Evolutionary conservation across 2,797 vertebrate genomes (phyloP), one percentile per base, ranked within the genome.

Genomic region (Zenarchopterus dispar): DNA sequence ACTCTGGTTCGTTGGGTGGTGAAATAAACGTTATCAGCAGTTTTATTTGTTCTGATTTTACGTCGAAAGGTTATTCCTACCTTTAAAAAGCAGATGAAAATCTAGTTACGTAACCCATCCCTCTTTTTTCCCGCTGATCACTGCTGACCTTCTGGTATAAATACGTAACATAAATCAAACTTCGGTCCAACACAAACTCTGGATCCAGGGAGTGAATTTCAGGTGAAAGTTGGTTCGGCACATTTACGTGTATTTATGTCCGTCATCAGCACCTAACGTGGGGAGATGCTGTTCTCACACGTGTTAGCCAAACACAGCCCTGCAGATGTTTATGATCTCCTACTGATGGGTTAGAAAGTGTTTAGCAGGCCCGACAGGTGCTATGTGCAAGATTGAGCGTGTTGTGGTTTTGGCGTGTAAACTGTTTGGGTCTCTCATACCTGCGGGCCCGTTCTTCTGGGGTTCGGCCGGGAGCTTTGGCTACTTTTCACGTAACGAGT

Each of bases 341-440:
- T 74, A 75, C 80, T 81, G 86, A 91, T 80, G 88, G 83, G 77
- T 81, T 73, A 53, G 71, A 80, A 79, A 78, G 73, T 93, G 91
- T 93, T 94, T 92, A 88, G 84, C 46, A 22, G 63, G 79, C 45
- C 13, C 65, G 89, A 90, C 86, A 90, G 86, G 90, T 89, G 87
- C 80, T 92, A 85, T 92, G 86, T 65, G 73, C 76, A 62, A 84
- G 84, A 77, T 89, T 88, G 88, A 91, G 89, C 84, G 84, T 60
- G 82, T 83, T 87, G 64, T 56, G 31, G 53, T 58, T 75, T 63
- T 4, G 70, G 71, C 47, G 65, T 43, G 33, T 92, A 93, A 93
- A 93, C 78, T 84, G 87, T 93, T 92, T 92, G 80, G 69, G 62
- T 77, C 42, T 64, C 31, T 39, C 57, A 57, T 71, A 73, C 69